These are phyloP conservation scores for Ceratosolen fusciceps DNA, from an alignment of 1,140 invertebrate species.

Conservation along the genomic window DNA sequence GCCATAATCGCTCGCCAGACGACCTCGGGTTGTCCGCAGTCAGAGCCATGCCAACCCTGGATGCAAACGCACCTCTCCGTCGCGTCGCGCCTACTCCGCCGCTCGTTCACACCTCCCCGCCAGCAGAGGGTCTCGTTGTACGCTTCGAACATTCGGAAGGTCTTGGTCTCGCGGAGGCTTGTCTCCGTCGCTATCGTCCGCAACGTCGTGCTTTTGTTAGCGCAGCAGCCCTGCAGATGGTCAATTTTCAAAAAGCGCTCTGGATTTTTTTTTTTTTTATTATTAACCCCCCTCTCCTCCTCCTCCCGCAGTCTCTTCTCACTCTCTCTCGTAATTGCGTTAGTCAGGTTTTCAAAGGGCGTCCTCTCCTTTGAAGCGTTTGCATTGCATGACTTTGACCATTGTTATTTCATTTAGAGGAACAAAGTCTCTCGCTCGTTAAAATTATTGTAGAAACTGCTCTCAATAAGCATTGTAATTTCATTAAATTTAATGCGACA, in stretches of 20 bases:
- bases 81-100: constrained; percentile 57
- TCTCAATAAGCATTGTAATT: too few relatives aligned
- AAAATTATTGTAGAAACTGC: too few relatives aligned
- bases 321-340: neutral
- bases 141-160: constrained; percentile 64
- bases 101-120: constrained; percentile 71
- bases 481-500: too few relatives aligned
- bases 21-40: constrained; percentile 78
- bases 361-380: too few relatives aligned
- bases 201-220: constrained; percentile 56
- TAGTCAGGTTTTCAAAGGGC: neutral
- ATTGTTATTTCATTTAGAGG: too few relatives aligned
- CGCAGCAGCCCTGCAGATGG: constrained; percentile 1
- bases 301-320: too few relatives aligned
- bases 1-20: constrained; percentile 78
- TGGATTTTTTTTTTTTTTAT: too few relatives aligned
- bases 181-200: constrained; percentile 64
- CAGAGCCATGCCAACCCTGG: constrained; percentile 76
- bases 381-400: too few relatives aligned
- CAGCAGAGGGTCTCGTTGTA: constrained; percentile 74
- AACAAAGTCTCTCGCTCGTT: too few relatives aligned
- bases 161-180: constrained; percentile 64
- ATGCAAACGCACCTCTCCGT: constrained; percentile 72
- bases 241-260: too few relatives aligned
- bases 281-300: neutral